Percentiles rank a stretch among this genome's conserved stretches.
Evolutionary conservation across 2,888 invertebrate genomes (phyloP).

Genomic region (Deilephila elpenor): DNA sequence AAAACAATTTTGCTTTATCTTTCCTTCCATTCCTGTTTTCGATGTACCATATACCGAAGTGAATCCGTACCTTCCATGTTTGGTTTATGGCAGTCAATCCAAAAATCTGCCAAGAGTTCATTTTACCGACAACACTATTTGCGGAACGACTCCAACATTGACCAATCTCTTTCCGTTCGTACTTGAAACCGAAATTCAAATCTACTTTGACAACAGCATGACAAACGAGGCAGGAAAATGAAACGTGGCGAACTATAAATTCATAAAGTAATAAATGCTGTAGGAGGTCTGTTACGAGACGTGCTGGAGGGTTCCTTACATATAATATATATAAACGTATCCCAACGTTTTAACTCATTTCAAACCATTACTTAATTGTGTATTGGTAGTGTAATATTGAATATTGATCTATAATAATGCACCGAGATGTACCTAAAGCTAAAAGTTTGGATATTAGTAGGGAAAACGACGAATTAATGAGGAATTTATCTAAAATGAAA

Average conservation of each 20-base stretch:
- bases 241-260: slow-evolving; percentile 67
- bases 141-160: slow-evolving; percentile 24
- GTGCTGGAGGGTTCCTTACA: slow-evolving; percentile 24
- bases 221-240: slow-evolving; percentile 65
- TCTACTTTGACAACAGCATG: slow-evolving; percentile 55
- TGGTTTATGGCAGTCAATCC: not conserved
- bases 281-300: slow-evolving; percentile 6
- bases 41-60: not conserved
- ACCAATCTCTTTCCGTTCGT: slow-evolving; percentile 32
- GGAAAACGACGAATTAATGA: too few species aligned
- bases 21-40: not conserved
- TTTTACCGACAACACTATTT: slow-evolving; percentile 13
- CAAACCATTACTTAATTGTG: not conserved
- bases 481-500: too few species aligned
- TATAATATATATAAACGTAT: too few species aligned
- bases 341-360: not conserved
- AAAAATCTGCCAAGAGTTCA: slow-evolving; percentile 7
- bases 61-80: not conserved
- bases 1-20: not conserved
- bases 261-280: slow-evolving; percentile 50
- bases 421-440: too few species aligned
- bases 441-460: too few species aligned
- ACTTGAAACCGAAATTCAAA: slow-evolving; percentile 40
- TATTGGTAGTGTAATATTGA: not conserved
- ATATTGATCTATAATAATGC: too few species aligned